A percentile compares a stretch with the other conserved stretches of the same genome.
phyloP scores from a whole-genome alignment of 2,888 invertebrate species.

The Heliconius ethilla region DNA sequence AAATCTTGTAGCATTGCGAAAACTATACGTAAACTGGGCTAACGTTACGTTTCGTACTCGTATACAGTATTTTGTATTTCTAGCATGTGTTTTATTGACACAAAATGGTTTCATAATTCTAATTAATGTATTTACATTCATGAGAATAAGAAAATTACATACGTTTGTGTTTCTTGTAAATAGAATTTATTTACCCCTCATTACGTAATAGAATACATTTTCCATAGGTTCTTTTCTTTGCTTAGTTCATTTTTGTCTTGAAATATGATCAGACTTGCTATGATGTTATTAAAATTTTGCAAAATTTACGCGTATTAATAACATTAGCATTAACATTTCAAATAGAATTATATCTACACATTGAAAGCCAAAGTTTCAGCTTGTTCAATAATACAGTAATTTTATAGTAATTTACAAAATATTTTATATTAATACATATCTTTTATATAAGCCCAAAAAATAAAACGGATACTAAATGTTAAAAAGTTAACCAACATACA shows the following conservation, averaged over 20 bases:
- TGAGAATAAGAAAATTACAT: slow-evolving; percentile 40
- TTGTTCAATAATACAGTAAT: too few relatives aligned
- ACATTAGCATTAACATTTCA: too few relatives aligned
- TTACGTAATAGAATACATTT: background rate
- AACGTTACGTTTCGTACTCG: slow-evolving; percentile 52
- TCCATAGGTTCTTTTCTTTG: background rate
- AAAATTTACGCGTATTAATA: too few relatives aligned
- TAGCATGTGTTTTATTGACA: slow-evolving; percentile 60
- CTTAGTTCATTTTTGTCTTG: background rate
- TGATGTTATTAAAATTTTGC: too few relatives aligned
- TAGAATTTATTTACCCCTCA: slow-evolving; percentile 4
- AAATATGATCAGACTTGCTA: background rate
- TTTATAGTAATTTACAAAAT: too few relatives aligned
- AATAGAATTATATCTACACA: too few relatives aligned
- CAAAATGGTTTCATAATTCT: slow-evolving; percentile 57
- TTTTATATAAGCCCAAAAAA: too few relatives aligned
- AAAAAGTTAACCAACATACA: too few relatives aligned
- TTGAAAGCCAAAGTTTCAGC: too few relatives aligned
- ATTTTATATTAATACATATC: too few relatives aligned
- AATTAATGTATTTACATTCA: slow-evolving; percentile 53
- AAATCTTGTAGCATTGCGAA: slow-evolving; percentile 57
- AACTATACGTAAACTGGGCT: slow-evolving; percentile 55
- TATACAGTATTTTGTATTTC: slow-evolving; percentile 62
- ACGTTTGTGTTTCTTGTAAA: slow-evolving; percentile 14
- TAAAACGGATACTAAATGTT: too few relatives aligned